A percentile compares a stretch with the other conserved stretches of the same genome.
These are phyloP conservation scores for Lucifuga dentata DNA, from an alignment of 2,113 vertebrate genomes.

Conservation along the genomic window DNA sequence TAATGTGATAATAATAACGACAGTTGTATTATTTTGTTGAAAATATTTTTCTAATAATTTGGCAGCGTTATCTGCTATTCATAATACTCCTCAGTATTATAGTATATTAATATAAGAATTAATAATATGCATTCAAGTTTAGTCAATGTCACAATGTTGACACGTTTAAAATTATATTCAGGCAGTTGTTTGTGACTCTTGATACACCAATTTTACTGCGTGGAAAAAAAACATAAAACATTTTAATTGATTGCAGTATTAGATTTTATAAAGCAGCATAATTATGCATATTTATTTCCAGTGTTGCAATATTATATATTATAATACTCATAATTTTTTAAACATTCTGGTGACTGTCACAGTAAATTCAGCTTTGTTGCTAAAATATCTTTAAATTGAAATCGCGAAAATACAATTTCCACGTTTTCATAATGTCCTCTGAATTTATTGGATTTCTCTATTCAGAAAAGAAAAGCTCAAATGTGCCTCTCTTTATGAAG, in stretches of 20 bases:
- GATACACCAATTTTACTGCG: background rate
- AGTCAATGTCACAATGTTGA: too few relatives aligned
- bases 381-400: background rate
- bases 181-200: background rate
- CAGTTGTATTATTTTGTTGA: too few relatives aligned
- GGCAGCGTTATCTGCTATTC: too few relatives aligned
- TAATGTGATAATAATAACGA: too few relatives aligned
- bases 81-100: too few relatives aligned
- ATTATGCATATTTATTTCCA: background rate
- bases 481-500: constrained; percentile 11
- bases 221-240: constrained; percentile 5
- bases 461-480: constrained; percentile 1
- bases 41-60: too few relatives aligned
- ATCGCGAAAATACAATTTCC: background rate
- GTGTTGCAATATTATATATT: too few relatives aligned
- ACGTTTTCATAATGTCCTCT: background rate
- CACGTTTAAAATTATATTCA: too few relatives aligned
- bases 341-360: too few relatives aligned
- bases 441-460: constrained; percentile 32
- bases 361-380: background rate
- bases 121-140: too few relatives aligned
- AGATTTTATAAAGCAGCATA: background rate
- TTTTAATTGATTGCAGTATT: background rate
- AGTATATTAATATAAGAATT: too few relatives aligned
- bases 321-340: too few relatives aligned